These are phyloP conservation scores for Magallana angulata DNA, from an alignment of 1,140 invertebrate genomes.

Conservation along the genomic window DNA sequence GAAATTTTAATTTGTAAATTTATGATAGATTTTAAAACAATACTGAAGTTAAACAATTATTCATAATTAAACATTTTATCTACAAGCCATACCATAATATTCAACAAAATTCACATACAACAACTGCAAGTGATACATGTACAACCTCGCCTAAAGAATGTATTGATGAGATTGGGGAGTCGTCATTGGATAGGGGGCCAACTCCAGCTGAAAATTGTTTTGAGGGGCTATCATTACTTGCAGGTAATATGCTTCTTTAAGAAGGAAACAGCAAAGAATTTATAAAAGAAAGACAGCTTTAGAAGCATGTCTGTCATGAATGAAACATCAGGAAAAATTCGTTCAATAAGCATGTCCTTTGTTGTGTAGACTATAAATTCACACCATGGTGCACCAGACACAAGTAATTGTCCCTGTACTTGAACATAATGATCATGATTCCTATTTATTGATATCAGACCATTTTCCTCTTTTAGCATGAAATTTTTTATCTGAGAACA, in stretches of 20 bases:
- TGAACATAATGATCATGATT: slow-evolving; percentile 40
- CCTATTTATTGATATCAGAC: neutral
- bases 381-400: slow-evolving; percentile 47
- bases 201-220: neutral
- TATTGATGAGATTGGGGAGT: no score
- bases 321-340: slow-evolving; percentile 46
- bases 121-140: neutral
- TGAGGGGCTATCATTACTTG: neutral
- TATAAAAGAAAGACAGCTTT: slow-evolving; percentile 39
- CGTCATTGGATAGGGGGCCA: no score
- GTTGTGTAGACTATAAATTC: slow-evolving; percentile 47
- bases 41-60: no score
- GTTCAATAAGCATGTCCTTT: slow-evolving; percentile 35
- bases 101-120: neutral
- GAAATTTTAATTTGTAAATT: no score
- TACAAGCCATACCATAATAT: no score
- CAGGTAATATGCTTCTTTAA: neutral
- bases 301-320: slow-evolving; percentile 30
- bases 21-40: no score
- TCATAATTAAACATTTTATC: no score
- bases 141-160: neutral
- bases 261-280: neutral
- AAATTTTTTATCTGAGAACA: neutral
- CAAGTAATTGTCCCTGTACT: slow-evolving; percentile 48
- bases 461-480: neutral